These are phyloP conservation scores for Leptinotarsa undecemlineata DNA, from an alignment of 1,140 invertebrate species.

Conservation along the genomic window DNA sequence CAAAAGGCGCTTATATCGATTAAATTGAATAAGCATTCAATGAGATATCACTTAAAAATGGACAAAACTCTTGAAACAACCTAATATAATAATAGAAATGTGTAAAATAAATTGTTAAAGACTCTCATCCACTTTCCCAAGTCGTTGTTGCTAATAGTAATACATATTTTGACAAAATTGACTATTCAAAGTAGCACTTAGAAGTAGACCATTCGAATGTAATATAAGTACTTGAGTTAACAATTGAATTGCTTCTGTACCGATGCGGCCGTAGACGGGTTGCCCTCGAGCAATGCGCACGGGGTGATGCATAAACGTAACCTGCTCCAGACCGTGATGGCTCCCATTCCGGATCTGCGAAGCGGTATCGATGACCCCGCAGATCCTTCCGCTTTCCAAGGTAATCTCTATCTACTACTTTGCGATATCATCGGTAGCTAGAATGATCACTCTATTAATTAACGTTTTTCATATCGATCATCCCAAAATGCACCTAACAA, in stretches of 20 bases:
- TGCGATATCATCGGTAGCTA: background rate
- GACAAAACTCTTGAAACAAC: too few species aligned
- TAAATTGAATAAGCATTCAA: too few species aligned
- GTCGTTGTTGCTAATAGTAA: background rate
- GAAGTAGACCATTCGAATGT: background rate
- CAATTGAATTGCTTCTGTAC: conserved; percentile 14
- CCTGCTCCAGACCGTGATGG: conserved; percentile 73
- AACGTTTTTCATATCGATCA: background rate
- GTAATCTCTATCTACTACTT: conserved; percentile 52
- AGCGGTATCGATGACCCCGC: conserved; percentile 70
- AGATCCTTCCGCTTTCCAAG: conserved; percentile 61
- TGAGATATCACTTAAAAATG: too few species aligned
- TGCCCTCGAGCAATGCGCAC: conserved; percentile 74
- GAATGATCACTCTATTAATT: background rate
- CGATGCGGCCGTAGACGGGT: conserved; percentile 50
- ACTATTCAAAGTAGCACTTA: background rate
- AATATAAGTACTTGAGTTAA: conserved; percentile 11
- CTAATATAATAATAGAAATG: too few species aligned
- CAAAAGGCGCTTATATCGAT: too few species aligned
- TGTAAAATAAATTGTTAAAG: too few species aligned
- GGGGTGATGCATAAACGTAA: conserved; percentile 82
- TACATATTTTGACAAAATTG: background rate
- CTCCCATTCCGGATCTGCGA: conserved; percentile 83
- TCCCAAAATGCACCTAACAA: background rate
- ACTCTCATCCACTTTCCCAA: background rate